Evolutionary conservation across 2,888 invertebrate species (phyloP).

Genomic region (Fabriciana adippe): DNA sequence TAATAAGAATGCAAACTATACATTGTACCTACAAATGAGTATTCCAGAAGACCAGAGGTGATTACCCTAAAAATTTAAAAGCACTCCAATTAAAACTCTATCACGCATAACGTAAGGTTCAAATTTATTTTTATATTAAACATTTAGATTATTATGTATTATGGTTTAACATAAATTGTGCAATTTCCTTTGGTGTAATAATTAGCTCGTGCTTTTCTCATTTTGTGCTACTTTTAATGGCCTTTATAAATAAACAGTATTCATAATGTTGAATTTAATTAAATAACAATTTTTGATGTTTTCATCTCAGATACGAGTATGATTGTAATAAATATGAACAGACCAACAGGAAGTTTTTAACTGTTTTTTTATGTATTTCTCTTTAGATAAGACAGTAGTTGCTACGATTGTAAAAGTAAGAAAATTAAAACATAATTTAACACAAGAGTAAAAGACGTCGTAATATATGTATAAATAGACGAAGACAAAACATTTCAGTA

Average conservation of each 20-base stretch:
- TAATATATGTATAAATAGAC: too few relatives aligned
- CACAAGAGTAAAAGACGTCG: too few relatives aligned
- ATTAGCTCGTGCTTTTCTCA: slow-evolving; percentile 38
- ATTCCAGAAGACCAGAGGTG: slow-evolving; percentile 37
- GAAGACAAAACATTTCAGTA: too few relatives aligned
- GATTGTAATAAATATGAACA: neutral
- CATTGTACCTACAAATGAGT: slow-evolving; percentile 39
- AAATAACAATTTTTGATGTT: slow-evolving; percentile 3
- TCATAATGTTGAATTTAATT: slow-evolving; percentile 16
- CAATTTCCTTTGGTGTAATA: slow-evolving; percentile 41
- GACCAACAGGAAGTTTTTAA: too few relatives aligned
- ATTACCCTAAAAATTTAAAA: slow-evolving; percentile 30
- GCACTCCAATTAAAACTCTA: slow-evolving; percentile 24
- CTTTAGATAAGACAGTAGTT: too few relatives aligned
- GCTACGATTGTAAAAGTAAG: too few relatives aligned
- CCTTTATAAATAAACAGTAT: slow-evolving; percentile 28
- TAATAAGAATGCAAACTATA: slow-evolving; percentile 32
- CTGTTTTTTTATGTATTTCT: too few relatives aligned
- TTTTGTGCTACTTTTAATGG: slow-evolving; percentile 29
- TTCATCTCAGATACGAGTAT: neutral
- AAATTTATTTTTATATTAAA: slow-evolving; percentile 18
- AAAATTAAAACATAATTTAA: too few relatives aligned
- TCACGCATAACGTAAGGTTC: slow-evolving; percentile 11
- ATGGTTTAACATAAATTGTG: slow-evolving; percentile 40
- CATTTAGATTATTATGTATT: slow-evolving; percentile 39